These are phyloP conservation scores for Pycnomerus fuliginosus DNA, from an alignment of 2,888 invertebrate genomes.

Conservation along the genomic window DNA sequence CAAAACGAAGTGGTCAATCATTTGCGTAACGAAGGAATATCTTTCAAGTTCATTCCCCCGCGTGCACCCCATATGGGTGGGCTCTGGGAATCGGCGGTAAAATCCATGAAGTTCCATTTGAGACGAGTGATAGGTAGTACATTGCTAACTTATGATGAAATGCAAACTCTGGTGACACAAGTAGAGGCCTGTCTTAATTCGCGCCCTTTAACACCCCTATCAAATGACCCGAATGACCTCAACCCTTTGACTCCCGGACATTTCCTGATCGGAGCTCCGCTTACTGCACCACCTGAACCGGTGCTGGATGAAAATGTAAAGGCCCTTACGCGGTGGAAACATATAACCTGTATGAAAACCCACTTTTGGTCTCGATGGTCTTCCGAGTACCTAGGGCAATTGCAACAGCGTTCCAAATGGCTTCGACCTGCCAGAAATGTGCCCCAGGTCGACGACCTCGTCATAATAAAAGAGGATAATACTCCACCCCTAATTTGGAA, in stretches of 20 bases:
- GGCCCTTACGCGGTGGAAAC: not conserved
- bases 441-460: no score
- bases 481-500: no score
- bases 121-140: no score
- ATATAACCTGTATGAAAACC: not conserved
- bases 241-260: no score
- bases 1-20: constrained; percentile 3
- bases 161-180: constrained; percentile 5
- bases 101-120: constrained; percentile 2
- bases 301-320: not conserved
- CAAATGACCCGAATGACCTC: constrained; percentile 4
- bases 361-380: constrained; percentile 5
- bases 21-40: no score
- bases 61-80: constrained; percentile 18
- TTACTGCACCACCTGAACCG: constrained; percentile 3
- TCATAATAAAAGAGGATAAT: no score
- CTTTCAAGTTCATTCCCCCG: constrained; percentile 15
- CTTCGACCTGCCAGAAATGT: no score
- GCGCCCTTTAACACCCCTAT: no score
- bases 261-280: constrained; percentile 2
- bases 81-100: constrained; percentile 6
- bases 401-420: constrained; percentile 6
- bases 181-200: no score
- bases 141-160: no score
- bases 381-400: not conserved